Percentiles rank a stretch among this genome's conserved stretches.
phyloP scores from a whole-genome alignment of 2,113 vertebrate genomes.

The Nicator chloris region DNA sequence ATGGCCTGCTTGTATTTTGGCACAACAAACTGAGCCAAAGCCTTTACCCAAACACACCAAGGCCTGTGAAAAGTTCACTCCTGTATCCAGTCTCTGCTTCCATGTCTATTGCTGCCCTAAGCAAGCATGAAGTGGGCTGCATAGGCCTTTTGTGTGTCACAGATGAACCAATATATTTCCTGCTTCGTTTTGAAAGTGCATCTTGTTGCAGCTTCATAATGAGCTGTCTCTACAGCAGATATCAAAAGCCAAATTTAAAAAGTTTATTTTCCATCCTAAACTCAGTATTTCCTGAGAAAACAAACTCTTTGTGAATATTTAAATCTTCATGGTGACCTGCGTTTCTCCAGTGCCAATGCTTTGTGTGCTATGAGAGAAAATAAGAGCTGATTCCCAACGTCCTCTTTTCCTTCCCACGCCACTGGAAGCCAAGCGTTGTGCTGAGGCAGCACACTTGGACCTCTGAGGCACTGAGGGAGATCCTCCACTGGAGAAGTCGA shows the following conservation, averaged over 20 bases:
- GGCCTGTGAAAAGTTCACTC: slow-evolving; percentile 1
- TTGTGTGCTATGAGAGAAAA: not conserved
- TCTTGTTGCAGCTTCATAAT: not conserved
- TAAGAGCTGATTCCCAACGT: not conserved
- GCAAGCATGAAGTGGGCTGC: not conserved
- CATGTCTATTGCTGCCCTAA: not conserved
- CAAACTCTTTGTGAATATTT: not conserved
- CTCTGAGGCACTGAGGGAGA: not conserved
- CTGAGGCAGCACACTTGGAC: not conserved
- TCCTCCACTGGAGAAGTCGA: not conserved
- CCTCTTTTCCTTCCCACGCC: not conserved
- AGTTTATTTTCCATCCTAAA: not conserved
- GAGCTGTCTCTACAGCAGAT: not conserved
- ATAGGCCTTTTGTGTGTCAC: not conserved
- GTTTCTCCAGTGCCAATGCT: not conserved
- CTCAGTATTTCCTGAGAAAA: slow-evolving; percentile 7
- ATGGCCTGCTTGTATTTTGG: not conserved
- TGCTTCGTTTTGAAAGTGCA: not conserved
- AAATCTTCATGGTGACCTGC: not conserved
- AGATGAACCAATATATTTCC: not conserved
- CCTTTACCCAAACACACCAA: slow-evolving; percentile 14
- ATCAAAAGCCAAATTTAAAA: not conserved
- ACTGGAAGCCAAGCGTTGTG: not conserved
- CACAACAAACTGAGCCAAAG: not conserved
- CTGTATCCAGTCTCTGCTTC: not conserved